Evolutionary conservation across 2,888 invertebrate species (phyloP), one percentile per base, ranked within the genome.

Genomic region (Eupithecia subumbrata): DNA sequence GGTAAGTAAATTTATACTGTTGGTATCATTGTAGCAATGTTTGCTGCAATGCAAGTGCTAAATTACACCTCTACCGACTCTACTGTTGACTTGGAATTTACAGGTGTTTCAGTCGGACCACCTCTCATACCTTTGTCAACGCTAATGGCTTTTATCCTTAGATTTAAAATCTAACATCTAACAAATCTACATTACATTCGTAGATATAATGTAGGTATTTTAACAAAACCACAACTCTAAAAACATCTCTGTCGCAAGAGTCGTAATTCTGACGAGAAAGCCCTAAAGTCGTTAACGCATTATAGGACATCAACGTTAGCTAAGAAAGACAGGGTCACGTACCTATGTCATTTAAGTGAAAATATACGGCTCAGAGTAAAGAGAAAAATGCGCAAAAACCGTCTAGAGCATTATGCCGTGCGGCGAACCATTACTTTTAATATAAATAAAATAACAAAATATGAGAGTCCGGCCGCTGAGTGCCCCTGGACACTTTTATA

Each of bases 381-480:
- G 91, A 93, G 92, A 93, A 90, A 92, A 93, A 94, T 91, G 92
- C 87, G 90, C 91, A 91, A 92, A 92, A 94, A 93, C 89, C 88
- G 91, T 91, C 92, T 87, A 88, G 91, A 91, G 90, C 91, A 92
- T 93, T 94, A 93, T 93, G 89, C 91, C 88, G 90, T 88, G 90
- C 89, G 90, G 86, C 87, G 82, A 86, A 91, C 94, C 94, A 95
- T 95, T 95, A 95, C 95, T 95, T 95, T 95, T 94, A 94, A 95
- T 95, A 94, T 93, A 94, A 94, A 94, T 94, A 94, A 95, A 94
- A 95, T 94, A 95, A 94, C 94, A 95, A 95, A 95, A 95, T 95
- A 95, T 95, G 95, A 95, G 94, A 88, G 93, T 94, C 94, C 94
- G 93, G 93, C 93, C 92, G 93, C 89, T 90, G 94, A 93, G 94